phyloP scores from a whole-genome alignment of 2,797 vertebrate genomes.

The Anas flavirostris region DNA sequence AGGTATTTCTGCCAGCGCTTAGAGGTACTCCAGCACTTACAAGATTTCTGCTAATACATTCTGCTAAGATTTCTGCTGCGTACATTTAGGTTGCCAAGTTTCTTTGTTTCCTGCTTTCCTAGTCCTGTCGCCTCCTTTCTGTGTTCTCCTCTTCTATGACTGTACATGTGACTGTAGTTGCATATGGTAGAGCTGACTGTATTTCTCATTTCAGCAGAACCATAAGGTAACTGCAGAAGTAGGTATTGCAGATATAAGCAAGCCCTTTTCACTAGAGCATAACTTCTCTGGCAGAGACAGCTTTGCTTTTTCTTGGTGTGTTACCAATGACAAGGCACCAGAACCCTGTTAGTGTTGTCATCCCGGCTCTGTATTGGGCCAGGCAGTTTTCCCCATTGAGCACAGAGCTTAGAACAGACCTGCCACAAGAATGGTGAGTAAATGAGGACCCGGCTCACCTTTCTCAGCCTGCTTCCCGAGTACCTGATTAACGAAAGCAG shows the following conservation, averaged over 20 bases:
- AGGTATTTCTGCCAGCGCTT: not conserved
- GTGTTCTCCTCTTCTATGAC: not conserved
- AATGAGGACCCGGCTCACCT: not conserved
- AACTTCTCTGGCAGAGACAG: not conserved
- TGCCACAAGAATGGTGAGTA: not conserved
- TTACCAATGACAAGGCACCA: not conserved
- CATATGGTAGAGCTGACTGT: not conserved
- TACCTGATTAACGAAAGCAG: not conserved
- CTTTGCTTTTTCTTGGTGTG: not conserved
- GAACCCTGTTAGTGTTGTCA: not conserved
- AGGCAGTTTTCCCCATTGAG: not conserved
- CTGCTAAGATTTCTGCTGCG: not conserved
- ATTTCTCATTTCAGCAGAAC: not conserved
- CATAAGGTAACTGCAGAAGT: not conserved
- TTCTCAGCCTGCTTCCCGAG: not conserved
- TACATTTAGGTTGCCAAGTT: not conserved
- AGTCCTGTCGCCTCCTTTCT: not conserved
- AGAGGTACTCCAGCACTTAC: not conserved
- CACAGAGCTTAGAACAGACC: not conserved
- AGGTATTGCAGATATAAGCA: not conserved
- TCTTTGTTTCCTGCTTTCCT: not conserved
- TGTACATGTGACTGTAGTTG: not conserved
- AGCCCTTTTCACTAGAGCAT: not conserved
- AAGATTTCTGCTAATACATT: not conserved
- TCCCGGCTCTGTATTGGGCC: not conserved